These are phyloP conservation scores for Rhinolophus ferrumequinum DNA, from an alignment of 2,113 vertebrate species.

Conservation along the genomic window DNA sequence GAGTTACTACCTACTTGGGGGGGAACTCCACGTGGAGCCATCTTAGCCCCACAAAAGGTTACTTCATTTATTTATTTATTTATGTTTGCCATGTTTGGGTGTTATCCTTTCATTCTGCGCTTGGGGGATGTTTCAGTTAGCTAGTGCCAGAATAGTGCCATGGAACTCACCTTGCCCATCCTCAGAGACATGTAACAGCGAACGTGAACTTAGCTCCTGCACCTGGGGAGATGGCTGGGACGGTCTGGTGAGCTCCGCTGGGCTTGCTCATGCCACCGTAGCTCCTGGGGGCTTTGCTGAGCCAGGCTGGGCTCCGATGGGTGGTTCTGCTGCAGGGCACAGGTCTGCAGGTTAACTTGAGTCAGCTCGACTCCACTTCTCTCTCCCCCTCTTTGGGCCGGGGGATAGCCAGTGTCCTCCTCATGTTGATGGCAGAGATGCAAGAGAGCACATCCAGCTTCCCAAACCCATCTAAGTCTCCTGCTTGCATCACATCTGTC, in stretches of 20 bases:
- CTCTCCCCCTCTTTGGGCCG: neutral
- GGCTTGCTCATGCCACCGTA: neutral
- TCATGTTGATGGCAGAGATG: neutral
- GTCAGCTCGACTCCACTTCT: neutral
- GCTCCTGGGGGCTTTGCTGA: neutral
- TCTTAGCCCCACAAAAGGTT: neutral
- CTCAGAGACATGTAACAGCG: neutral
- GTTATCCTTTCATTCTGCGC: neutral
- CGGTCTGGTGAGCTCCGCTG: neutral
- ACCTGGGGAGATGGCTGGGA: neutral
- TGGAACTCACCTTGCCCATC: neutral
- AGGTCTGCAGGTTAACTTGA: neutral
- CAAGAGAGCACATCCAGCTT: neutral
- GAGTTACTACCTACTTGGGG: neutral
- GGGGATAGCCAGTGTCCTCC: neutral
- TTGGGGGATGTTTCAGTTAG: neutral
- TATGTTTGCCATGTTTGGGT: neutral
- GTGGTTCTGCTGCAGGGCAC: neutral
- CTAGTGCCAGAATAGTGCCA: neutral
- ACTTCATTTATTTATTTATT: neutral
- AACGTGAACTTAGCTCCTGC: neutral
- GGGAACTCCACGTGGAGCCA: neutral
- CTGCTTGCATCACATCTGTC: neutral
- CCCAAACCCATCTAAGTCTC: neutral
- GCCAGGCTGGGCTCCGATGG: neutral